Base-by-base conservation (phyloP, 2,113 vertebrate genomes). In the Lanius collurio region DNA sequence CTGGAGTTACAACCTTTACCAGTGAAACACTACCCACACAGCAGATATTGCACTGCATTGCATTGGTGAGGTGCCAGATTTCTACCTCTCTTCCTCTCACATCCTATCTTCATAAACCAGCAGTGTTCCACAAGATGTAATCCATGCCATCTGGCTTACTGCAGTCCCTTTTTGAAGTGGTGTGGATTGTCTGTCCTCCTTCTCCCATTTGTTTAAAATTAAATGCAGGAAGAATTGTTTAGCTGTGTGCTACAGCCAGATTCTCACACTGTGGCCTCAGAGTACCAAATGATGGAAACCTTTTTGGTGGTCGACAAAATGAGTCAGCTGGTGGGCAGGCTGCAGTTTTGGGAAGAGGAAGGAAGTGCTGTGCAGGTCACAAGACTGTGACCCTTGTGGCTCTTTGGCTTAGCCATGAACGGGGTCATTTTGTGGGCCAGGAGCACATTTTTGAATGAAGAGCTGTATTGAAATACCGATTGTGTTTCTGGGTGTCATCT, bases 131-230 rank as follows among this genome's bases (percentile, higher is more conserved):
- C 33, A 50, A 55, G 64, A 46, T 5, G 4, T 37, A 57, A 73
- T 67, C 62, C 63, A 5, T 24, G 31, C 77, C 90, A 85, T 95
- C 87, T 95, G 89, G 81, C 17, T 75, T 76, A 49, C 78, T 88
- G 62, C 74, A 89, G 52, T 49, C 31, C 27, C 74, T 64, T 93
- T 95, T 96, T 95, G 89, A 95, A 96, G 84, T 96, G 84, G 31
- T 76, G 53, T 57, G 47, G 59, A 35, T 70, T 78, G 67, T 69
- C 75, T 91, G 69, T 46, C 49, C 7, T 89, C 15, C 33, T 87
- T 42, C 67, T 82, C 63, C 41, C 82, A 83, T 93, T 97, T 92
- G 88, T 85, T 95, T 96, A 78, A 75, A 91, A 84, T 94, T 78
- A 87, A 89, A 42, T 28, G 46, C 87, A 87, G 84, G 81, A 94